These are phyloP conservation scores for Heliconius hortense DNA, from an alignment of 2,888 invertebrate species.

Conservation along the genomic window DNA sequence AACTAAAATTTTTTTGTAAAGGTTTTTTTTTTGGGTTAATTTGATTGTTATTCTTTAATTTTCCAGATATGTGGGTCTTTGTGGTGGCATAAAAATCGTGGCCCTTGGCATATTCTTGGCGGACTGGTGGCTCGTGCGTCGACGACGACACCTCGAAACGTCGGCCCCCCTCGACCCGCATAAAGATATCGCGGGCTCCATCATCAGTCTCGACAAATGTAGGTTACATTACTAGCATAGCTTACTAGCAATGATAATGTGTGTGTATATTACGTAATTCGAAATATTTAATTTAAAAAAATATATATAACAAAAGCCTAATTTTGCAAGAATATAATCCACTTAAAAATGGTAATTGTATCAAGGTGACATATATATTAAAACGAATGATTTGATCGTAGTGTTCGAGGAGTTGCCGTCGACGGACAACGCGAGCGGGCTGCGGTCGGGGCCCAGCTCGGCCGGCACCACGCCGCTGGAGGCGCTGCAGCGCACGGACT, in stretches of 20 bases:
- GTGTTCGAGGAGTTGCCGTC: conserved; percentile 89
- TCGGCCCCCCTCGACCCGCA: conserved; percentile 81
- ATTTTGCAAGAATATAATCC: too few species aligned
- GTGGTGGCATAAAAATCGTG: conserved; percentile 93
- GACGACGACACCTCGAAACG: conserved; percentile 85
- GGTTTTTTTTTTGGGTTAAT: too few species aligned
- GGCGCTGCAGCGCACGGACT: conserved; percentile 69
- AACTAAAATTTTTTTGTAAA: too few species aligned
- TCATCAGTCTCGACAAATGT: conserved; percentile 93
- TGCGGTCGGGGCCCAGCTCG: conserved; percentile 71
- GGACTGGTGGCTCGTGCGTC: conserved; percentile 94
- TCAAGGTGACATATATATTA: too few species aligned
- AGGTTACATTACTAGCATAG: conserved; percentile 56
- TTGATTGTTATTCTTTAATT: conserved; percentile 2
- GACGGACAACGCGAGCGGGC: conserved; percentile 77
- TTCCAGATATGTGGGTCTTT: conserved; percentile 92
- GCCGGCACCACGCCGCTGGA: conserved; percentile 67
- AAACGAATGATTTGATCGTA: conserved; percentile 53
- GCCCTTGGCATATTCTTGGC: conserved; percentile 92
- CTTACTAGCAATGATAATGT: not conserved
- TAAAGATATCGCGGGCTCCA: conserved; percentile 87
- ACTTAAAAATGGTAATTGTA: too few species aligned
- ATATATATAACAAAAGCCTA: too few species aligned
- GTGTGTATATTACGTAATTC: not conserved
- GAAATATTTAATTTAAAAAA: not conserved